A percentile compares a stretch with the other conserved stretches of the same genome.
Conservation (phyloP, 2,113 vertebrate genomes). For the Ia io region DNA sequence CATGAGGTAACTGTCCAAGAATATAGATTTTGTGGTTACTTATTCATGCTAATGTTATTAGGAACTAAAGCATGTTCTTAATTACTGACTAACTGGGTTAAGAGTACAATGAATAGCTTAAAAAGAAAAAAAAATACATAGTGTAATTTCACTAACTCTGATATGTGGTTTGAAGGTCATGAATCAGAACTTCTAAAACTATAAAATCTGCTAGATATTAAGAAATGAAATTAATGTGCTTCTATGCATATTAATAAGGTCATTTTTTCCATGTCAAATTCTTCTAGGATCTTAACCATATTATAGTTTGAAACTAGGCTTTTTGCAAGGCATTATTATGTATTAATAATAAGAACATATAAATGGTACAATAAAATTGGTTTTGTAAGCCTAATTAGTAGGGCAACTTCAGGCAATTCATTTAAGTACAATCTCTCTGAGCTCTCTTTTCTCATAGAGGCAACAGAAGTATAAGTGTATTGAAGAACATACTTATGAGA, state of each 20-base stretch:
- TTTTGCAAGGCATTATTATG: not conserved
- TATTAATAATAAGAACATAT: constrained; percentile 9
- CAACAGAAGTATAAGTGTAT: not conserved
- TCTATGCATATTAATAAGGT: constrained; percentile 47
- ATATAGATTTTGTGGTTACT: constrained; percentile 42
- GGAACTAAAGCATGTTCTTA: constrained; percentile 28
- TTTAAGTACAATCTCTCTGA: not conserved
- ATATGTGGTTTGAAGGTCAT: constrained; percentile 34
- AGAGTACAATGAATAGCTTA: not conserved
- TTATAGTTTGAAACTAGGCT: not conserved
- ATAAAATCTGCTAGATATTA: not conserved
- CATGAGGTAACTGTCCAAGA: not conserved
- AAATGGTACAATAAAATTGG: constrained; percentile 19
- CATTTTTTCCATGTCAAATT: constrained; percentile 47
- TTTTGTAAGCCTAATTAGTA: constrained; percentile 29
- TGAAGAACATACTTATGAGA: not conserved
- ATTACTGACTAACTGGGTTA: not conserved
- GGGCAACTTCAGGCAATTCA: not conserved
- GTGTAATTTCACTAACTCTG: not conserved
- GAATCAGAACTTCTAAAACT: constrained; percentile 37
- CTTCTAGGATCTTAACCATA: not conserved
- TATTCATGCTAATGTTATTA: constrained; percentile 43
- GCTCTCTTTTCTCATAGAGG: not conserved
- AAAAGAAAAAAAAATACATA: not conserved
- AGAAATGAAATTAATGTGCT: constrained; percentile 37